A percentile compares a stretch with the other conserved stretches of the same genome.
These are phyloP conservation scores for Melinopterus prodromus DNA, from an alignment of 2,888 invertebrate genomes.

Conservation along the genomic window DNA sequence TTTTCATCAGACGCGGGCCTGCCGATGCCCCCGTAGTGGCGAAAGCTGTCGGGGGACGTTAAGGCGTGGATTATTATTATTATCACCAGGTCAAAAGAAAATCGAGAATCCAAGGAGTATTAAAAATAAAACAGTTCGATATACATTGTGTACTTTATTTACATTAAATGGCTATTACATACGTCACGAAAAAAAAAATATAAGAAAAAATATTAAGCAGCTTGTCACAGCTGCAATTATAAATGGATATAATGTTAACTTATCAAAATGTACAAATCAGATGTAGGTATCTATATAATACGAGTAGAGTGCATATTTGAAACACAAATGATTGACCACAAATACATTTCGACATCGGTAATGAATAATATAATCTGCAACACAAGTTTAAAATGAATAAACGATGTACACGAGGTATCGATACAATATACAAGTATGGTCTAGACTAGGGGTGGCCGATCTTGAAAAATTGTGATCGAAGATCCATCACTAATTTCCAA, in stretches of 20 bases:
- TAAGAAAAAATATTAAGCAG: slow-evolving; percentile 33
- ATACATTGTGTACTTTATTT: slow-evolving; percentile 42
- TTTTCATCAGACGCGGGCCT: too few relatives aligned
- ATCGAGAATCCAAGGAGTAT: background rate
- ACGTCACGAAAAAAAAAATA: slow-evolving; percentile 34
- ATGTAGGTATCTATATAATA: slow-evolving; percentile 13
- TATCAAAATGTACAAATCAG: slow-evolving; percentile 26
- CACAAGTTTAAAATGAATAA: background rate
- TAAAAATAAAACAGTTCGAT: slow-evolving; percentile 10
- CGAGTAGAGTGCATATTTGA: slow-evolving; percentile 9
- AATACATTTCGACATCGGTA: slow-evolving; percentile 5
- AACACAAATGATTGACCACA: slow-evolving; percentile 24
- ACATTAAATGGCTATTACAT: slow-evolving; percentile 49
- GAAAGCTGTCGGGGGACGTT: too few relatives aligned
- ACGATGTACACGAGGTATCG: background rate
- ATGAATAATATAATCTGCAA: background rate
- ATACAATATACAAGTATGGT: background rate
- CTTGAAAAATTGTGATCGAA: too few relatives aligned
- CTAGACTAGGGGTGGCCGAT: too few relatives aligned
- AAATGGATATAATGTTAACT: slow-evolving; percentile 21
- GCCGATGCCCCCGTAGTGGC: too few relatives aligned
- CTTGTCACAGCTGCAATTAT: slow-evolving; percentile 17
- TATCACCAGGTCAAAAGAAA: too few relatives aligned
- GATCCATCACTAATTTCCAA: too few relatives aligned
- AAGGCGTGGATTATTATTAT: too few relatives aligned